A percentile compares a stretch with the other conserved stretches of the same genome.
Conservation (phyloP, 2,113 vertebrate species). For the Phyllostomus hastatus region DNA sequence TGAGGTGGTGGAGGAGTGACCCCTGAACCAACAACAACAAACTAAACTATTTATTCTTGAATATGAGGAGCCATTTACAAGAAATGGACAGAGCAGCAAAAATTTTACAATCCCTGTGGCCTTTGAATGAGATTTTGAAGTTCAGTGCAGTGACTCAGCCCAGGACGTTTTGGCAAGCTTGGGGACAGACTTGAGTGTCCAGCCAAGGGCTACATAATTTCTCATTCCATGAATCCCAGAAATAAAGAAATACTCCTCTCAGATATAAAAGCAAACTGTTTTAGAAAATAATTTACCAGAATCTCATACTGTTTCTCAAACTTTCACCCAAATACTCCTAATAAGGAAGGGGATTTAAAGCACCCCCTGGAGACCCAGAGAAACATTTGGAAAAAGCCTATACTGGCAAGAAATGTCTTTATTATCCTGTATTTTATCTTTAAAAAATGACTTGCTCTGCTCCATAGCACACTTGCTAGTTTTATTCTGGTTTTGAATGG, state of each 20-base stretch:
- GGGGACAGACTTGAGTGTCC: conserved; percentile 33
- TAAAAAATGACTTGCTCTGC: neutral
- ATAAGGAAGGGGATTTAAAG: neutral
- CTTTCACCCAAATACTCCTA: conserved; percentile 8
- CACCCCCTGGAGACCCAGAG: neutral
- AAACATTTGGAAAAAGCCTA: neutral
- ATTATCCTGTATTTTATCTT: neutral
- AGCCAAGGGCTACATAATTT: conserved; percentile 60
- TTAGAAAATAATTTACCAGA: conserved; percentile 37
- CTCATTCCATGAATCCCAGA: conserved; percentile 46
- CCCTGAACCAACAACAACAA: conserved; percentile 28
- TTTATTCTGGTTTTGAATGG: conserved; percentile 17
- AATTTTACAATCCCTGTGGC: conserved; percentile 61
- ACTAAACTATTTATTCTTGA: conserved; percentile 25
- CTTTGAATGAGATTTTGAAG: conserved; percentile 29
- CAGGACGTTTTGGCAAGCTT: conserved; percentile 55
- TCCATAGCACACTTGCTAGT: neutral
- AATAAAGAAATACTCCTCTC: conserved; percentile 59
- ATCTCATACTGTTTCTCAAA: conserved; percentile 30
- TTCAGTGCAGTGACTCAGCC: conserved; percentile 46
- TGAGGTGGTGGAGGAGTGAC: neutral
- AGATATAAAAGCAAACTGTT: conserved; percentile 50
- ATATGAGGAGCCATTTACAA: conserved; percentile 45
- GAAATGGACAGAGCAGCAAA: conserved; percentile 38
- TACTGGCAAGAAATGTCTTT: neutral